Evolutionary conservation across 2,113 vertebrate species (phyloP).

Genomic region (Rhea americana): DNA sequence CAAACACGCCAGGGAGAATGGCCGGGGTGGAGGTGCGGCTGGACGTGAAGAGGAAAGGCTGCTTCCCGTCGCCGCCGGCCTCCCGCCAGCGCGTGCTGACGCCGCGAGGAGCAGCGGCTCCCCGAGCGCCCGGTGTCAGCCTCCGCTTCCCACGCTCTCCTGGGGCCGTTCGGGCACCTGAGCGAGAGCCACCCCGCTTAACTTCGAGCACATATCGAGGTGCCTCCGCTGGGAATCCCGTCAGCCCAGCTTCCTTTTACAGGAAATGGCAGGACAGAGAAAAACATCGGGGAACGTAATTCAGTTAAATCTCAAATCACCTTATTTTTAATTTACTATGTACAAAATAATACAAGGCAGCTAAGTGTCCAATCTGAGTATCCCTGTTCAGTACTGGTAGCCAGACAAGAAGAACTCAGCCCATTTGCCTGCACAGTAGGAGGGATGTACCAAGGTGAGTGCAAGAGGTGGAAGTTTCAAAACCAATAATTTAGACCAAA

Average conservation of each 20-base stretch:
- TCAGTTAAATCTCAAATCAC: background rate
- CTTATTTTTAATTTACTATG: background rate
- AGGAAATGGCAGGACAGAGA: background rate
- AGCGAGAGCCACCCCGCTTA: background rate
- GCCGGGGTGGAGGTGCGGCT: conserved; percentile 15
- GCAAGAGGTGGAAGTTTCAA: background rate
- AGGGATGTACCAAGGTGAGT: background rate
- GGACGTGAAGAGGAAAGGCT: conserved; percentile 47
- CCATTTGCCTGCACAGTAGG: background rate
- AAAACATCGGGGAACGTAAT: background rate
- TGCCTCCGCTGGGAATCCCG: background rate
- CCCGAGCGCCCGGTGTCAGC: background rate
- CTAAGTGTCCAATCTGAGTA: background rate
- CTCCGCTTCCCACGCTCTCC: background rate
- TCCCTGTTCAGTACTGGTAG: background rate
- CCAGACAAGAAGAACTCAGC: background rate
- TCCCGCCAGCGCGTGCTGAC: background rate
- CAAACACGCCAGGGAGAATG: conserved; percentile 46
- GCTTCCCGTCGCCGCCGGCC: background rate
- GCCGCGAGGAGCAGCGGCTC: background rate
- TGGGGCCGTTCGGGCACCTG: background rate
- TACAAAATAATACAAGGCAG: background rate
- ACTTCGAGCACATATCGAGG: background rate
- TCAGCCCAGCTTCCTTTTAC: background rate
- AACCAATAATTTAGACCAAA: background rate